Evolutionary conservation across 2,797 vertebrate genomes (phyloP).

Genomic region (Onychomys leucogaster): DNA sequence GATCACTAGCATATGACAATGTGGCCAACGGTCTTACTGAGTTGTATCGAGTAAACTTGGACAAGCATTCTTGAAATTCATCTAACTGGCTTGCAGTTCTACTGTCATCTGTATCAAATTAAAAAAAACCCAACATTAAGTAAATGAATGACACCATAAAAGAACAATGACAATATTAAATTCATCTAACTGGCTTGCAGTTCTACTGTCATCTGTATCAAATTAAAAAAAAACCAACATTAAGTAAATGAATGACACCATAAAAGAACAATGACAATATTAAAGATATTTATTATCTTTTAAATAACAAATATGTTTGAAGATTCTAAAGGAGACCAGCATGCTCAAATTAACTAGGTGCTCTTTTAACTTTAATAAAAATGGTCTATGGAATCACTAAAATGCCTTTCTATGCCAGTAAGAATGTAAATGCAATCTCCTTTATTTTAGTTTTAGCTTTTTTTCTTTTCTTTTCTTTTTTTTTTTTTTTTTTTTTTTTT

Average conservation of each 20-base stretch:
- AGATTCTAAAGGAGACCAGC: neutral
- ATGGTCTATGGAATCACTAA: neutral
- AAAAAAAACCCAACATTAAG: neutral
- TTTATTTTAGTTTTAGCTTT: neutral
- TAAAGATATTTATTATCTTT: slow-evolving; percentile 9
- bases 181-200: slow-evolving; percentile 97
- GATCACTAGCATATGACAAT: slow-evolving; percentile 97
- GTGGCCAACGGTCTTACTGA: slow-evolving; percentile 97
- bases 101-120: slow-evolving; percentile 92
- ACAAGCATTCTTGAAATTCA: slow-evolving; percentile 99
- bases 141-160: neutral
- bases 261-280: neutral
- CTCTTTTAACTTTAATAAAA: slow-evolving; percentile 49
- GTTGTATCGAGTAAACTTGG: slow-evolving; percentile 99
- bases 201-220: slow-evolving; percentile 95
- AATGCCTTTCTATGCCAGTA: neutral
- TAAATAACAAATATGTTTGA: neutral
- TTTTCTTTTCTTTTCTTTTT: too few species aligned
- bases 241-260: slow-evolving; percentile 20
- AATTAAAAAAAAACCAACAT: neutral
- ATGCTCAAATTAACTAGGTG: slow-evolving; percentile 5
- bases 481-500: too few species aligned
- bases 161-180: neutral
- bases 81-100: slow-evolving; percentile 97
- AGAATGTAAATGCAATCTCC: slow-evolving; percentile 27